phyloP scores from a whole-genome alignment of 2,888 invertebrate species.

The Unio delphinus region DNA sequence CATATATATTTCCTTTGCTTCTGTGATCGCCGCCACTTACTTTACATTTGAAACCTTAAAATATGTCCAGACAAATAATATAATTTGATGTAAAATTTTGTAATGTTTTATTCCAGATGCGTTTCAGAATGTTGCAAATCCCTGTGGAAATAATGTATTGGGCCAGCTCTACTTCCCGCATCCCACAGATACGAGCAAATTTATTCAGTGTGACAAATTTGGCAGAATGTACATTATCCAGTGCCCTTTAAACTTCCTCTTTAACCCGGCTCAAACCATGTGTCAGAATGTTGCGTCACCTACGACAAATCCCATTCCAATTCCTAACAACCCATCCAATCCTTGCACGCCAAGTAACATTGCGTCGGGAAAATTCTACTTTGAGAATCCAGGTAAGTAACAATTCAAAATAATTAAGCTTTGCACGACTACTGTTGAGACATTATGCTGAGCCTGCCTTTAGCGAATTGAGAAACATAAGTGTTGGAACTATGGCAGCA shows the following conservation, averaged over 20 bases:
- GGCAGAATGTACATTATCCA: slow-evolving; percentile 56
- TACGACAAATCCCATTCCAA: no score
- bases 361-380: slow-evolving; percentile 51
- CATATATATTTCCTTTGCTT: no score
- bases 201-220: slow-evolving; percentile 53
- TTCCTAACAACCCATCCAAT: slow-evolving; percentile 21
- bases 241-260: slow-evolving; percentile 44
- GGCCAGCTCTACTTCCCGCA: slow-evolving; percentile 46
- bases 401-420: no score
- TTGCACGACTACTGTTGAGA: no score
- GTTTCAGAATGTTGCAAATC: slow-evolving; percentile 49
- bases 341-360: slow-evolving; percentile 55
- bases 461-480: no score
- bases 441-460: no score
- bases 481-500: no score
- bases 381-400: slow-evolving; percentile 33
- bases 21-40: no score
- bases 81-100: no score
- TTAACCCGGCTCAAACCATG: slow-evolving; percentile 14
- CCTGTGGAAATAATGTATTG: slow-evolving; percentile 39
- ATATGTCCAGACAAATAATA: no score
- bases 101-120: slow-evolving; percentile 29
- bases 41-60: no score
- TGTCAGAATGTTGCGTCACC: background rate
- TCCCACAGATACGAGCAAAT: slow-evolving; percentile 48